phyloP scores from a whole-genome alignment of 2,888 invertebrate genomes.

The Spisula subtruncata region DNA sequence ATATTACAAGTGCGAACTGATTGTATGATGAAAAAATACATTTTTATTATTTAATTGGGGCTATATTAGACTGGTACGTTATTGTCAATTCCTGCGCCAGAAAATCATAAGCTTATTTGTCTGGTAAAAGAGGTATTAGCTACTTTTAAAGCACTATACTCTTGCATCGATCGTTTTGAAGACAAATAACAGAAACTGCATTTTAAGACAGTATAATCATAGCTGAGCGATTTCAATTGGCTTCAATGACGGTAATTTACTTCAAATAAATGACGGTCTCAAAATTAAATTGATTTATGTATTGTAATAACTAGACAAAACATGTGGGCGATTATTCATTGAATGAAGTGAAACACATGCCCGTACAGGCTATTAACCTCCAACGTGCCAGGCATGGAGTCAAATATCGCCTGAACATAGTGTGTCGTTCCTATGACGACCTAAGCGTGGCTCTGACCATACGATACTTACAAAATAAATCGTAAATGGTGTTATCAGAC shows the following conservation, averaged over 20 bases:
- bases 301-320: neutral
- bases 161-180: neutral
- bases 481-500: no score
- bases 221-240: conserved; percentile 6
- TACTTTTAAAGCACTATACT: neutral
- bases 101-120: neutral
- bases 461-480: no score
- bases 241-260: neutral
- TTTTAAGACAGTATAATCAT: conserved; percentile 24
- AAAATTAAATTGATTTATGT: neutral
- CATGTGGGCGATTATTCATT: neutral
- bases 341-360: no score
- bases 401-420: no score
- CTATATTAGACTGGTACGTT: neutral
- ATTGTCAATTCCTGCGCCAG: neutral
- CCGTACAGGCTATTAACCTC: no score
- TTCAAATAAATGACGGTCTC: conserved; percentile 10
- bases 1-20: no score
- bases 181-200: neutral
- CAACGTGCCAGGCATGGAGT: no score
- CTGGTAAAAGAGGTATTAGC: neutral
- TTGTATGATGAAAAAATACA: no score
- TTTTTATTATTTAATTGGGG: no score
- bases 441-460: no score
- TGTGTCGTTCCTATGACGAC: no score